Percentiles rank a stretch among this genome's conserved stretches.
Conservation (phyloP, 2,888 invertebrate species). For the Charanyca ferruginea region DNA sequence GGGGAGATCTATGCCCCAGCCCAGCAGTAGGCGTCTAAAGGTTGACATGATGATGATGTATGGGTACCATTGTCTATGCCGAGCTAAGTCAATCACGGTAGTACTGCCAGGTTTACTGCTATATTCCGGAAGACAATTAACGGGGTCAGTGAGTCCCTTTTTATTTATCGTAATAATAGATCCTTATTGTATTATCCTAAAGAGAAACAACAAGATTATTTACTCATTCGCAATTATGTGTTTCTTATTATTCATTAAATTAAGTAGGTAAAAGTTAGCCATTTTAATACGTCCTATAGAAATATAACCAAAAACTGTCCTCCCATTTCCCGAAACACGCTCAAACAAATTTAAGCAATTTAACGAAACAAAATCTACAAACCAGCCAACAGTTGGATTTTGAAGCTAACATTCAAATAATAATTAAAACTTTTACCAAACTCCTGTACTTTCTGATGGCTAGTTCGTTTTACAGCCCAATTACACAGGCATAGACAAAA, state of each 20-base stretch:
- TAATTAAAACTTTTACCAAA: slow-evolving; percentile 61
- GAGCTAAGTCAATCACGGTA: no score
- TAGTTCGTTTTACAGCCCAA: slow-evolving; percentile 62
- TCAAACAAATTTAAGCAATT: slow-evolving; percentile 46
- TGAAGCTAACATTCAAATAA: slow-evolving; percentile 47
- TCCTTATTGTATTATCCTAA: background rate
- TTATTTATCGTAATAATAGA: no score
- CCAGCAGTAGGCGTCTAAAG: no score
- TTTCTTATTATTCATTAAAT: background rate
- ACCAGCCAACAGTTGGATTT: slow-evolving; percentile 15
- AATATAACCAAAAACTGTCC: slow-evolving; percentile 2
- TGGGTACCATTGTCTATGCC: no score
- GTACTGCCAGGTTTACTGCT: no score
- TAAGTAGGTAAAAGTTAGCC: background rate
- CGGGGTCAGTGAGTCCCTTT: no score
- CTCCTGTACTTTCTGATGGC: slow-evolving; percentile 44
- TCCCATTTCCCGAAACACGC: slow-evolving; percentile 4
- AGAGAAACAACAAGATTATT: background rate
- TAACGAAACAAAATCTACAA: slow-evolving; percentile 42
- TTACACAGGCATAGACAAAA: slow-evolving; percentile 55
- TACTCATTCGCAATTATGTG: background rate
- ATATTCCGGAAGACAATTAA: no score
- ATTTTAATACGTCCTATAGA: background rate
- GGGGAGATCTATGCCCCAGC: no score
- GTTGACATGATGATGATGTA: no score